phyloP scores from a whole-genome alignment of 2,888 invertebrate genomes.

The Dolichomitus sp. region DNA sequence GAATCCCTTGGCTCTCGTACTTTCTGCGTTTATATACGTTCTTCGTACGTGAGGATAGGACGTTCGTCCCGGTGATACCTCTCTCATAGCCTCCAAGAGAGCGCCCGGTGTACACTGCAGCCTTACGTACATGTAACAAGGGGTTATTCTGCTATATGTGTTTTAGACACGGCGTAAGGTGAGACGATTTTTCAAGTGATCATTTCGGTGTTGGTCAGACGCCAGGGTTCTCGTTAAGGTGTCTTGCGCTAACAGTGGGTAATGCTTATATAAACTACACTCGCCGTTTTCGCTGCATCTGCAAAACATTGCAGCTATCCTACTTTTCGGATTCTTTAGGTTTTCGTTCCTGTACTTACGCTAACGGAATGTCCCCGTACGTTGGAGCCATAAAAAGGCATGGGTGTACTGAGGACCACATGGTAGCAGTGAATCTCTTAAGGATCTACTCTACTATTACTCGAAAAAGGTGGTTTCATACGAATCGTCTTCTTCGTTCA shows the following conservation, averaged over 20 bases:
- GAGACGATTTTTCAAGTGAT: conserved; percentile 37
- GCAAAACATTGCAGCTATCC: background rate
- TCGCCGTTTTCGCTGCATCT: background rate
- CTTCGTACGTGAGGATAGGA: conserved; percentile 51
- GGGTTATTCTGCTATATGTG: background rate
- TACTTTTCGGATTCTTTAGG: background rate
- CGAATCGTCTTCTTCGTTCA: too few relatives aligned
- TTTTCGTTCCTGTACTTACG: background rate
- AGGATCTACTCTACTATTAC: too few relatives aligned
- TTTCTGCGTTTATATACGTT: conserved; percentile 55
- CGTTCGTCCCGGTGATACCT: conserved; percentile 12
- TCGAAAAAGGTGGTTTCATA: too few relatives aligned
- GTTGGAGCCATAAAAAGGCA: too few relatives aligned
- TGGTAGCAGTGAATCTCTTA: too few relatives aligned
- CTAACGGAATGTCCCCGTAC: too few relatives aligned
- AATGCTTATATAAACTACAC: background rate
- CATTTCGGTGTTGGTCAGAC: conserved; percentile 24
- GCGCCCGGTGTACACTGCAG: background rate
- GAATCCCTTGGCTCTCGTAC: conserved; percentile 61
- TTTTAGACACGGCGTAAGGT: background rate
- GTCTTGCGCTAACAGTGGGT: background rate
- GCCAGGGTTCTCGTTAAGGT: conserved; percentile 20
- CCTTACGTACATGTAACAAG: conserved; percentile 10
- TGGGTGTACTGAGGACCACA: too few relatives aligned
- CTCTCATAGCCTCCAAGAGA: background rate